Evolutionary conservation across 2,888 invertebrate genomes (phyloP).

Genomic region (Drosophila nigricruria): DNA sequence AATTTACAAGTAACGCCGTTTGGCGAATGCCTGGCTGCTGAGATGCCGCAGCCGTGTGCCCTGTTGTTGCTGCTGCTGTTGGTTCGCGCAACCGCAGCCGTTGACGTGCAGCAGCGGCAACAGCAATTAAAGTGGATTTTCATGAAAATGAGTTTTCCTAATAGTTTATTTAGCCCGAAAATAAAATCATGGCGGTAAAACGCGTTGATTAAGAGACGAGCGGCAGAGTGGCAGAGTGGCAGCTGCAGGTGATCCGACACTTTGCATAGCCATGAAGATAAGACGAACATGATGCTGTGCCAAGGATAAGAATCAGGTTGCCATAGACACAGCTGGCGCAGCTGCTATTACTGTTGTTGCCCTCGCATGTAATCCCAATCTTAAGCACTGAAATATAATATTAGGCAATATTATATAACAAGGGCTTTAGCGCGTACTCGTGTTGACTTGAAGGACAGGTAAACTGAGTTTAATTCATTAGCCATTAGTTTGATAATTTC

Average conservation of each 20-base stretch:
- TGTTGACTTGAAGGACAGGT: constrained; percentile 30
- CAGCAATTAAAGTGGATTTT: constrained; percentile 80
- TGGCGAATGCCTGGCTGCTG: constrained; percentile 61
- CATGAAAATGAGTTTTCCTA: constrained; percentile 77
- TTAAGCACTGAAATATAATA: constrained; percentile 42
- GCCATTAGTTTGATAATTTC: constrained; percentile 61
- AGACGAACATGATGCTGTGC: constrained; percentile 10
- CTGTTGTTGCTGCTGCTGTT: constrained; percentile 25
- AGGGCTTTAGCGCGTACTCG: constrained; percentile 51
- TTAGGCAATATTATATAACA: constrained; percentile 64
- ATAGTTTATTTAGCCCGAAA: constrained; percentile 75
- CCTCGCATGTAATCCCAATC: constrained; percentile 19
- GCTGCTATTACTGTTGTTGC: constrained; percentile 6
- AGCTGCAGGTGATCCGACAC: constrained; percentile 33
- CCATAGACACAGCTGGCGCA: constrained; percentile 13
- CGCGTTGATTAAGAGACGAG: constrained; percentile 59
- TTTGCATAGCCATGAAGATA: constrained; percentile 27
- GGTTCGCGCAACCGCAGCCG: constrained; percentile 40
- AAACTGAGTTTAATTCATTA: constrained; percentile 58
- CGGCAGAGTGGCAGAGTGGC: neutral
- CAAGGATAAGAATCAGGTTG: constrained; percentile 36
- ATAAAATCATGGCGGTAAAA: constrained; percentile 67
- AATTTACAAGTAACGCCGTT: constrained; percentile 75
- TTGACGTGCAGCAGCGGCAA: constrained; percentile 40
- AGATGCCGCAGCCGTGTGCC: constrained; percentile 23